Conservation (phyloP, 2,113 vertebrate species). For the Notarius quadriscutis region DNA sequence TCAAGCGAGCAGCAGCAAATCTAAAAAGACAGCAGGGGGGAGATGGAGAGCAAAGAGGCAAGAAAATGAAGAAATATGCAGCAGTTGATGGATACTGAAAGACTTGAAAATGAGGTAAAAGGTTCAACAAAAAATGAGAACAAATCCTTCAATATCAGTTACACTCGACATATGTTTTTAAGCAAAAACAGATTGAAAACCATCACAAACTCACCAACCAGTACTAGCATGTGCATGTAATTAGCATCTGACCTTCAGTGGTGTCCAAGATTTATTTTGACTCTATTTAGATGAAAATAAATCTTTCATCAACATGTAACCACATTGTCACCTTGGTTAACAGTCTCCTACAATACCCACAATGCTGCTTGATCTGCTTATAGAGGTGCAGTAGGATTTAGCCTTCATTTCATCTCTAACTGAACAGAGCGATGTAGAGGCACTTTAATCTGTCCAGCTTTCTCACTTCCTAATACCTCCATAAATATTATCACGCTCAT, state of each 20-base stretch:
- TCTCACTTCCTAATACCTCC: background rate
- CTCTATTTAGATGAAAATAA: background rate
- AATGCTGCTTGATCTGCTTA: background rate
- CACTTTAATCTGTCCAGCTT: background rate
- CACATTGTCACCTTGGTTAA: background rate
- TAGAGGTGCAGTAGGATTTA: background rate
- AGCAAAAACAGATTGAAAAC: background rate
- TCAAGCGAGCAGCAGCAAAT: slow-evolving; percentile 14
- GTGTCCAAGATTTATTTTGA: background rate
- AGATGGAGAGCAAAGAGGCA: background rate
- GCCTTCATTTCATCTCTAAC: background rate
- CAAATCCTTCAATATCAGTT: background rate
- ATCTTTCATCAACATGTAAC: background rate
- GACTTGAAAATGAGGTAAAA: background rate
- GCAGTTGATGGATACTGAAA: background rate
- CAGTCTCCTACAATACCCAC: background rate
- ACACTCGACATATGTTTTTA: background rate
- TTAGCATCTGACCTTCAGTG: background rate
- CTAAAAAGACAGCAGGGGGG: background rate
- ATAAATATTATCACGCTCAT: background rate
- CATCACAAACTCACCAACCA: background rate
- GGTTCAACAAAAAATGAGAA: background rate
- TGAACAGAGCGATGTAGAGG: background rate
- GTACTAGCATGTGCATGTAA: background rate
- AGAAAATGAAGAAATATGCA: background rate